A percentile compares a stretch with the other conserved stretches of the same genome.
Evolutionary conservation across 2,113 vertebrate species (phyloP).

Genomic region (Passer montanus): DNA sequence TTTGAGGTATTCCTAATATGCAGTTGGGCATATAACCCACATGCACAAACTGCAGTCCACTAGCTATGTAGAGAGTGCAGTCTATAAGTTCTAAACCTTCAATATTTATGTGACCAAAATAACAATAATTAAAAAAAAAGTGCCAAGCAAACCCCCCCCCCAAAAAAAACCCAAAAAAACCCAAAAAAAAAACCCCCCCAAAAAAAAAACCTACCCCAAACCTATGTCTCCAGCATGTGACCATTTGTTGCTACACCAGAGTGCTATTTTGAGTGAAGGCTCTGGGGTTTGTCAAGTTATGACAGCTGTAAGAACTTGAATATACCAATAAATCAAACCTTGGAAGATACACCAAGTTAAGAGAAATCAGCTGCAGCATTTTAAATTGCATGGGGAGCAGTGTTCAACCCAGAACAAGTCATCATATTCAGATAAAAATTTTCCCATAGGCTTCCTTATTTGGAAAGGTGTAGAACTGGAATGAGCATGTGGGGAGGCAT

Average conservation of each 20-base stretch:
- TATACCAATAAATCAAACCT: background rate
- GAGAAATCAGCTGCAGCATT: background rate
- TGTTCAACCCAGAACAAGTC: background rate
- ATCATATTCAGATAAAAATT: background rate
- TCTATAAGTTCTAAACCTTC: background rate
- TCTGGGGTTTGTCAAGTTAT: background rate
- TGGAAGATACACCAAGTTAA: background rate
- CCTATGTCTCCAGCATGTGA: background rate
- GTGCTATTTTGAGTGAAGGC: slow-evolving; percentile 8
- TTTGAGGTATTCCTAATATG: background rate
- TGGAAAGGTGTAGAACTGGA: background rate
- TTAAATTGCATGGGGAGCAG: background rate
- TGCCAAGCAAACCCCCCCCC: too few relatives aligned
- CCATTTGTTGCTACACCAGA: background rate
- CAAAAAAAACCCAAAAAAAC: background rate
- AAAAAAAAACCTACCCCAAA: background rate
- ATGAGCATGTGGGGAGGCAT: background rate
- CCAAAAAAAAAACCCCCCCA: too few relatives aligned
- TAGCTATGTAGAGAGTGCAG: background rate
- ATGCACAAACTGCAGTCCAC: background rate
- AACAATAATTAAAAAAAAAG: background rate
- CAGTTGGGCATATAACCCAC: background rate
- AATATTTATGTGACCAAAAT: background rate
- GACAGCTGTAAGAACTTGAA: background rate
- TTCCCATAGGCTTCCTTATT: background rate